These are phyloP conservation scores for Entelurus aequoreus DNA, from an alignment of 2,113 vertebrate genomes.

Conservation along the genomic window DNA sequence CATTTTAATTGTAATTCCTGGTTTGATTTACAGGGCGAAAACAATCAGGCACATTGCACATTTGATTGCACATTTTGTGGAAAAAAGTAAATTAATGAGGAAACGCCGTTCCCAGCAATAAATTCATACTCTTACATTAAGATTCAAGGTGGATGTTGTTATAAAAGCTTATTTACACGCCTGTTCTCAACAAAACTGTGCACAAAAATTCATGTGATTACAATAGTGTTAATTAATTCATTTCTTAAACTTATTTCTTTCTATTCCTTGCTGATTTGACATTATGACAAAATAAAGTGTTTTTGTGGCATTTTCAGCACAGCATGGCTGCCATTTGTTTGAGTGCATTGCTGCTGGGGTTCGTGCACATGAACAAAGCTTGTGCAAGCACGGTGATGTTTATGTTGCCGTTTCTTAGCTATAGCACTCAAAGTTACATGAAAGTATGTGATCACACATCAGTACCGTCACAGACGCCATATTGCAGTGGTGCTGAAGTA, in stretches of 20 bases:
- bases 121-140: conserved; percentile 14
- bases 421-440: background rate
- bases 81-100: conserved; percentile 70
- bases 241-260: no score
- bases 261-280: background rate
- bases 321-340: background rate
- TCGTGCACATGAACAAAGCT: background rate
- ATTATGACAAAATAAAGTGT: conserved; percentile 4
- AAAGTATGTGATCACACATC: conserved; percentile 22
- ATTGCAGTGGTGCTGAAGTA: conserved; percentile 59
- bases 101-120: conserved; percentile 48
- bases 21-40: conserved; percentile 76
- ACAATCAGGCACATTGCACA: conserved; percentile 63
- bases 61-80: conserved; percentile 72
- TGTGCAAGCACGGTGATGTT: background rate
- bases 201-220: no score
- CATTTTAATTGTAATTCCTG: conserved; percentile 78
- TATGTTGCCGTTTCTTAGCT: background rate
- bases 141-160: background rate
- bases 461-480: conserved; percentile 56
- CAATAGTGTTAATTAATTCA: no score
- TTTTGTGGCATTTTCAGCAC: conserved; percentile 10
- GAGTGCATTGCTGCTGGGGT: conserved; percentile 3
- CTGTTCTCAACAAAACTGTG: no score
- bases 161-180: background rate